Percentiles rank a stretch among this genome's conserved stretches.
phyloP scores from a whole-genome alignment of 2,113 vertebrate genomes.

The Oxygymnocypris stewartii region DNA sequence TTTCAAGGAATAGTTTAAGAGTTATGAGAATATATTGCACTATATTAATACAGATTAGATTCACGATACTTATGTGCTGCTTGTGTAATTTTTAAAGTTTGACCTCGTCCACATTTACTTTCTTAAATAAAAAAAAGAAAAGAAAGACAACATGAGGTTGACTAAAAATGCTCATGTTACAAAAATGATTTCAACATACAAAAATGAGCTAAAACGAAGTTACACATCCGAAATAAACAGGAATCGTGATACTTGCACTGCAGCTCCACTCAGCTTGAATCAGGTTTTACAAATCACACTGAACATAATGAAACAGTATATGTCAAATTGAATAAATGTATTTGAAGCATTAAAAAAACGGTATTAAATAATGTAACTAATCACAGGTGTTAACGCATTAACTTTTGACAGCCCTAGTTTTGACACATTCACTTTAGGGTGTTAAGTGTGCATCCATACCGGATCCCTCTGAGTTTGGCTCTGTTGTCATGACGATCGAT shows the following conservation, averaged over 20 bases:
- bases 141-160: background rate
- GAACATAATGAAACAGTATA: background rate
- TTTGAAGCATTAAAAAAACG: background rate
- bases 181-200: background rate
- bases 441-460: constrained; percentile 69
- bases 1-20: no score
- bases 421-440: background rate
- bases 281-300: background rate
- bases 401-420: background rate
- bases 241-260: background rate
- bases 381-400: background rate
- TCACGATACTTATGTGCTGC: no score
- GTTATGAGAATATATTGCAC: no score
- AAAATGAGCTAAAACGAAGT: background rate
- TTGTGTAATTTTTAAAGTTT: background rate
- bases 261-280: background rate
- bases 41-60: no score
- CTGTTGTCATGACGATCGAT: constrained; percentile 97
- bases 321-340: background rate
- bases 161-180: background rate
- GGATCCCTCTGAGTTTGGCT: constrained; percentile 92
- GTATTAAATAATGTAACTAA: background rate
- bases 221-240: background rate
- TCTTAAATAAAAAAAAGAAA: background rate
- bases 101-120: background rate